A percentile compares a stretch with the other conserved stretches of the same genome.
Conservation (phyloP, 1,140 invertebrate species). For the Musca domestica region DNA sequence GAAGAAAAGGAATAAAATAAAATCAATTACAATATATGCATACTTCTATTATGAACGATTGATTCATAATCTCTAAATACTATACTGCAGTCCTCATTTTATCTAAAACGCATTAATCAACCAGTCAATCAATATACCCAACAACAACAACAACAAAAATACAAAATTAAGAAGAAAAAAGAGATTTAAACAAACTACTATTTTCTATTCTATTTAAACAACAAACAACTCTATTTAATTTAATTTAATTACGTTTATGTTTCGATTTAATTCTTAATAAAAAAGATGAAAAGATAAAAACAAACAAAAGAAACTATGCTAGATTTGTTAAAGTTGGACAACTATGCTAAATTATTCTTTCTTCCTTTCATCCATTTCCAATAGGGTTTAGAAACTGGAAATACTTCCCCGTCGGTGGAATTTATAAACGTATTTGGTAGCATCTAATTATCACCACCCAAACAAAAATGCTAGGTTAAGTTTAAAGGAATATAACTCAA, state of each 20-base stretch:
- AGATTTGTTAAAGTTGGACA: too few species aligned
- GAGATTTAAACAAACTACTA: not conserved
- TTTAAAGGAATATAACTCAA: too few species aligned
- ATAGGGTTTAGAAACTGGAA: constrained; percentile 8
- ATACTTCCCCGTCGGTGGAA: not conserved
- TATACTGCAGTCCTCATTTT: constrained; percentile 18
- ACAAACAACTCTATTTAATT: constrained; percentile 19
- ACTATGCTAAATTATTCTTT: too few species aligned
- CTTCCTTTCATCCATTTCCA: too few species aligned
- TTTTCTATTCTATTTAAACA: not conserved
- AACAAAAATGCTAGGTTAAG: too few species aligned
- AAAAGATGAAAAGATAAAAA: not conserved
- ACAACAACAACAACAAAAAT: constrained; percentile 14
- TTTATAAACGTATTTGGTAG: too few species aligned
- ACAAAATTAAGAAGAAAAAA: not conserved
- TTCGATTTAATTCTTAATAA: constrained; percentile 19
- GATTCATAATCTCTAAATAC: constrained; percentile 23
- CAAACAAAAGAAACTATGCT: constrained; percentile 6
- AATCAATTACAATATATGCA: constrained; percentile 28
- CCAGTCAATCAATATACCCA: not conserved
- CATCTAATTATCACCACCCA: too few species aligned
- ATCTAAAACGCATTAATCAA: constrained; percentile 24
- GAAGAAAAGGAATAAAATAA: constrained; percentile 45
- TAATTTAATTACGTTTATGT: constrained; percentile 17
- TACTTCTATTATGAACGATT: constrained; percentile 21